phyloP scores from a whole-genome alignment of 2,113 vertebrate species.

The Enhydra lutris region DNA sequence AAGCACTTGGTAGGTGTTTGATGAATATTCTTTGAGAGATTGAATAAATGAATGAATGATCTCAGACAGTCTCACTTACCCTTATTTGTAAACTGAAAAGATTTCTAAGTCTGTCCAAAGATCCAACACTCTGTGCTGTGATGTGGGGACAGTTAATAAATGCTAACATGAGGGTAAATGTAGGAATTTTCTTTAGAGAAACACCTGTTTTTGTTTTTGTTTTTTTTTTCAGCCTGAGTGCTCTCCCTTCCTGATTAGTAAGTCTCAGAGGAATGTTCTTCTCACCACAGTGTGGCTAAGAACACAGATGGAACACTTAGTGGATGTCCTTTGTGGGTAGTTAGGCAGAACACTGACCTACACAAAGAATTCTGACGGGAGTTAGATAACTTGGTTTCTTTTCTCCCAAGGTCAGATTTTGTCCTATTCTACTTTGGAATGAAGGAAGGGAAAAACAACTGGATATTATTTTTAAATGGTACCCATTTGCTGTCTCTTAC shows the following conservation, averaged over 20 bases:
- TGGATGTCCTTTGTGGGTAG: not conserved
- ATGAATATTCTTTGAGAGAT: not conserved
- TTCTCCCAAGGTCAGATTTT: not conserved
- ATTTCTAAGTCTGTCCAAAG: not conserved
- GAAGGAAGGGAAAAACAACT: not conserved
- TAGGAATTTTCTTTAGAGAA: not conserved
- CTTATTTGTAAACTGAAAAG: not conserved
- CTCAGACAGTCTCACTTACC: not conserved
- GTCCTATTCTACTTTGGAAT: not conserved
- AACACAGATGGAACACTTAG: not conserved
- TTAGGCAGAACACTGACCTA: not conserved
- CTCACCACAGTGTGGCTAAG: not conserved
- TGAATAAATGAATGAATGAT: not conserved
- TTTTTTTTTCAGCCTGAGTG: not conserved
- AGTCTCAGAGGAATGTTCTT: not conserved
- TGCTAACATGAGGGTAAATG: fast-evolving
- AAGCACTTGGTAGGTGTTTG: not conserved
- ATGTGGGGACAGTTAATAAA: not conserved
- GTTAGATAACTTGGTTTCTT: not conserved
- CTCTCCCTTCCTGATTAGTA: not conserved
- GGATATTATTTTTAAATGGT: not conserved
- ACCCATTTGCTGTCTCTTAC: not conserved
- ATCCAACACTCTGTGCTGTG: not conserved
- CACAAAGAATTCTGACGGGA: not conserved
- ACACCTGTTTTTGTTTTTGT: not conserved